Conservation (phyloP, 2,797 vertebrate genomes). For the Rhodeus uyekii region DNA sequence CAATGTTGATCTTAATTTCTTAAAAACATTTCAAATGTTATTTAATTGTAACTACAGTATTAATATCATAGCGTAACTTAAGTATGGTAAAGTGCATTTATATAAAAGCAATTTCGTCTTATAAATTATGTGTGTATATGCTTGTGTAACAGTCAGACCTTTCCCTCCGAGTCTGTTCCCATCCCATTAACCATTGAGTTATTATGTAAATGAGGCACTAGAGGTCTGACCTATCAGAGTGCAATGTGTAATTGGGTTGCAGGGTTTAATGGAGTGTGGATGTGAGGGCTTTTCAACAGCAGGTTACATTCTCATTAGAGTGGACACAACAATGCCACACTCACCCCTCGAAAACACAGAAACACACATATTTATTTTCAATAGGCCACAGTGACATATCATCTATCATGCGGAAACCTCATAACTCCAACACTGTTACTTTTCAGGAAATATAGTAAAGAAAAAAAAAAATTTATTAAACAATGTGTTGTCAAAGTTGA, state of each 20-base stretch:
- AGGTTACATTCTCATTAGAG: constrained; percentile 60
- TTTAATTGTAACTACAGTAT: not conserved
- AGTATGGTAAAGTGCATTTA: not conserved
- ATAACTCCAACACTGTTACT: not conserved
- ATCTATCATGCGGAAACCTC: not conserved
- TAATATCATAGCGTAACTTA: not conserved
- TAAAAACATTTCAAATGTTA: not conserved
- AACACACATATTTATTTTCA: constrained; percentile 31
- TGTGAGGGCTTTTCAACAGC: constrained; percentile 51
- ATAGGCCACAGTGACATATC: constrained; percentile 18
- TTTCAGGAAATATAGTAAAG: not conserved
- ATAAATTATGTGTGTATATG: not conserved
- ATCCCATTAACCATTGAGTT: constrained; percentile 53
- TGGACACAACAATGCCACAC: constrained; percentile 38
- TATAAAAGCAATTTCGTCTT: constrained; percentile 12
- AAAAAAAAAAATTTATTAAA: no score
- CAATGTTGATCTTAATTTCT: no score
- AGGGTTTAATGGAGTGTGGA: constrained; percentile 73
- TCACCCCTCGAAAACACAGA: constrained; percentile 23
- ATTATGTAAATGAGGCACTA: constrained; percentile 72
- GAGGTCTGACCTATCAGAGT: constrained; percentile 69
- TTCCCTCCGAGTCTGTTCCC: constrained; percentile 38
- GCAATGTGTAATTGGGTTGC: constrained; percentile 74
- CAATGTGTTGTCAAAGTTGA: not conserved
- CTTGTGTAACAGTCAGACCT: not conserved